These are phyloP conservation scores for Oxyura jamaicensis DNA, from an alignment of 2,113 vertebrate species.

Conservation along the genomic window DNA sequence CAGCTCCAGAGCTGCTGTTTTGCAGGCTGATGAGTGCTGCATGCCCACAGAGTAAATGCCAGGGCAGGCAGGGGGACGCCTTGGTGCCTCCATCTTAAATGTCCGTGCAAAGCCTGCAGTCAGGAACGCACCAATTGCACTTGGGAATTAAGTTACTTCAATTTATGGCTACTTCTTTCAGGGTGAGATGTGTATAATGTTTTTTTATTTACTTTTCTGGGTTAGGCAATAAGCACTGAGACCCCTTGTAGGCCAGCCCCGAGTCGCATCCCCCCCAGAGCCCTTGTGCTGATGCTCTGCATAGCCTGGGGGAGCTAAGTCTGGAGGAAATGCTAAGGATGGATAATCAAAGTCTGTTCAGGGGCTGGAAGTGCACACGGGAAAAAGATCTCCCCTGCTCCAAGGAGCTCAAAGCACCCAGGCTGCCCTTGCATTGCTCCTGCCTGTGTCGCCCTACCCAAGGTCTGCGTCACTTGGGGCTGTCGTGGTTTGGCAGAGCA, in stretches of 20 bases:
- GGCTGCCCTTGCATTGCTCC: not conserved
- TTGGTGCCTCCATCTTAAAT: not conserved
- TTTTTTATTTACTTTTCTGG: not conserved
- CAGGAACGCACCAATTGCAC: not conserved
- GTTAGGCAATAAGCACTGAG: not conserved
- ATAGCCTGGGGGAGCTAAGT: not conserved
- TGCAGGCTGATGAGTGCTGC: not conserved
- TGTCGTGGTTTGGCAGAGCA: not conserved
- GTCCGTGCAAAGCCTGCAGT: not conserved
- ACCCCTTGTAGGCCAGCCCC: not conserved
- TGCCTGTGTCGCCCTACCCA: not conserved
- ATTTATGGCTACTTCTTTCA: not conserved
- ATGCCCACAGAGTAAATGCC: not conserved
- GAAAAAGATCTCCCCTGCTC: not conserved
- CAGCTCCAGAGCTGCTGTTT: rapidly evolving
- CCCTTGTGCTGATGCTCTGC: not conserved
- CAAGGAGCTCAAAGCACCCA: not conserved
- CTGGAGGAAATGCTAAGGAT: not conserved
- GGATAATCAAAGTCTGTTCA: not conserved
- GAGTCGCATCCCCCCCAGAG: not conserved
- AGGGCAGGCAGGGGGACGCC: not conserved
- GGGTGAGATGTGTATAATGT: not conserved
- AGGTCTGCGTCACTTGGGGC: not conserved
- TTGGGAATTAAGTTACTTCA: not conserved
- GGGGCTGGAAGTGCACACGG: not conserved